phyloP scores from a whole-genome alignment of 2,888 invertebrate species.

The Lasioglossum lativentre region DNA sequence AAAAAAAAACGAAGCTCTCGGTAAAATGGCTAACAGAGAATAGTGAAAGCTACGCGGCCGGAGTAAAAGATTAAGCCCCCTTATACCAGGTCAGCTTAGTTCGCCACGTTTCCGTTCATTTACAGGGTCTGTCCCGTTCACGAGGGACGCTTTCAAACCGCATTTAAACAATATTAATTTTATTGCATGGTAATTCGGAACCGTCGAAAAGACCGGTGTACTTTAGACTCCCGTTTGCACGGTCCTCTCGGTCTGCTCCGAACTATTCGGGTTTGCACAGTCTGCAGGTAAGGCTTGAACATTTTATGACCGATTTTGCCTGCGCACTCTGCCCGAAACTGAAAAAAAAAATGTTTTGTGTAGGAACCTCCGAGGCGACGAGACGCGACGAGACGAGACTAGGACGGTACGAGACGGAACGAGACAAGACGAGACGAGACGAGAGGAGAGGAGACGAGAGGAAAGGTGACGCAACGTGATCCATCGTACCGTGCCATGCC shows the following conservation, averaged over 20 bases:
- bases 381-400: background rate
- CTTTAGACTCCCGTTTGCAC: constrained; percentile 14
- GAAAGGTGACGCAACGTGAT: background rate
- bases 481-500: constrained; percentile 3
- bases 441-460: too few relatives aligned
- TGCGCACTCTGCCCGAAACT: constrained; percentile 7
- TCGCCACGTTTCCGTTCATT: constrained; percentile 41
- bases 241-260: background rate
- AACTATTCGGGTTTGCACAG: constrained; percentile 7
- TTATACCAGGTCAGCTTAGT: constrained; percentile 40
- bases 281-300: constrained; percentile 42
- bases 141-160: constrained; percentile 73
- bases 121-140: constrained; percentile 2
- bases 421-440: background rate
- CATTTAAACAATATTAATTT: constrained; percentile 77
- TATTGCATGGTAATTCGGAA: constrained; percentile 72
- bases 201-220: constrained; percentile 23
- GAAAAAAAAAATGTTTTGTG: constrained; percentile 33
- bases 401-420: background rate
- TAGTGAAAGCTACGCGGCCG: constrained; percentile 42
- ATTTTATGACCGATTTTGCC: constrained; percentile 48
- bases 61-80: constrained; percentile 51
- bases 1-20: constrained; percentile 3
- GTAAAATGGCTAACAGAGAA: constrained; percentile 23
- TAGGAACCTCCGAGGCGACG: background rate